phyloP scores from a whole-genome alignment of 2,888 invertebrate genomes.

The Phasia obesa region DNA sequence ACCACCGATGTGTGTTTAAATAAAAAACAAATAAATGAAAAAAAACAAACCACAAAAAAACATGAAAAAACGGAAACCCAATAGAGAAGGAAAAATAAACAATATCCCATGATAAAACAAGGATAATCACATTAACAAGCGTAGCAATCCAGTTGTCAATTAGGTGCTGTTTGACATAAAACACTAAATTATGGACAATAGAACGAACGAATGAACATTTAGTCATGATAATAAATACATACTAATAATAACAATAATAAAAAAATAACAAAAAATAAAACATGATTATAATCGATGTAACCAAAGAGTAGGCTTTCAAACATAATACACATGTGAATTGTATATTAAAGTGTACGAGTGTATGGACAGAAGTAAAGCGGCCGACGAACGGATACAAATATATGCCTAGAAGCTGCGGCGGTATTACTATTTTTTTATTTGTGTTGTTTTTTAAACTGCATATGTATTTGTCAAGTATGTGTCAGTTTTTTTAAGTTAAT shows the following conservation, averaged over 20 bases:
- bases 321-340: background rate
- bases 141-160: constrained; percentile 73
- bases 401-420: constrained; percentile 59
- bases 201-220: constrained; percentile 27
- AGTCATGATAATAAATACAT: constrained; percentile 18
- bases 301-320: background rate
- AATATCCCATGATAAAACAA: constrained; percentile 67
- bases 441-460: constrained; percentile 26
- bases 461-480: constrained; percentile 49
- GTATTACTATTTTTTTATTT: constrained; percentile 35
- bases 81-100: constrained; percentile 39
- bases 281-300: constrained; percentile 62
- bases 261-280: constrained; percentile 37
- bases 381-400: constrained; percentile 64
- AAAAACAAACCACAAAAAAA: background rate
- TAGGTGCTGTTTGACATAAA: constrained; percentile 71
- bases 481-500: constrained; percentile 54
- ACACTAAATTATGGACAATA: constrained; percentile 71
- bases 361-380: constrained; percentile 25
- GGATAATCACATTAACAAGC: constrained; percentile 71
- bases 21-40: constrained; percentile 16
- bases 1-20: constrained; percentile 30
- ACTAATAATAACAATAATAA: constrained; percentile 33
- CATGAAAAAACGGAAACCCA: constrained; percentile 24
- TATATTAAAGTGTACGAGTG: background rate